Conservation (phyloP, 1,140 invertebrate genomes). For the Onthophagus taurus region DNA sequence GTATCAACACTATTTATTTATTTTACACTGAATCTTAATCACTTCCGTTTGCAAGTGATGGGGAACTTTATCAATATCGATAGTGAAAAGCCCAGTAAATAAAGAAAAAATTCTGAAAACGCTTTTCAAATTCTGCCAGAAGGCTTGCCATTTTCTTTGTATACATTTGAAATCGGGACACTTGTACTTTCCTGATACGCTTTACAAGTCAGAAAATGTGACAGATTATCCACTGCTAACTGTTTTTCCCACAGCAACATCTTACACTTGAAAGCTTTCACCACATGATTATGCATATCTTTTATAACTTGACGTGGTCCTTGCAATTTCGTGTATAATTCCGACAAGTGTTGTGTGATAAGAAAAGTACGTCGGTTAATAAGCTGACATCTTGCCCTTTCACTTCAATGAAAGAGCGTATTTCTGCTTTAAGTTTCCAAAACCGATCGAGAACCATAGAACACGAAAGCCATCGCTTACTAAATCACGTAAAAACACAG, state of each 20-base stretch:
- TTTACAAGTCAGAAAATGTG: conserved; percentile 8
- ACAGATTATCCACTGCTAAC: background rate
- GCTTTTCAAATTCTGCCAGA: no score
- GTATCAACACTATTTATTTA: background rate
- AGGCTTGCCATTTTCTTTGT: no score
- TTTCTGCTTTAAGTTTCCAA: conserved; percentile 16
- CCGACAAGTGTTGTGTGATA: conserved; percentile 15
- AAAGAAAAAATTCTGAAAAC: no score
- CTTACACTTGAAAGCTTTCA: conserved; percentile 16
- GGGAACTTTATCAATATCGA: conserved; percentile 42
- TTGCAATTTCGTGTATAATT: conserved; percentile 9
- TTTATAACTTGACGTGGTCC: conserved; percentile 12
- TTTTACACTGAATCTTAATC: background rate
- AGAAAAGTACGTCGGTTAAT: conserved; percentile 9
- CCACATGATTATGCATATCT: conserved; percentile 9
- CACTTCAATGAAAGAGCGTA: conserved; percentile 14
- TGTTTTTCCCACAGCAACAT: conserved; percentile 14
- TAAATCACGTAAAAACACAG: conserved; percentile 15
- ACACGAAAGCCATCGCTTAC: conserved; percentile 15
- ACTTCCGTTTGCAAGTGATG: background rate
- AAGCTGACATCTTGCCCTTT: conserved; percentile 13
- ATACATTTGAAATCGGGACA: no score
- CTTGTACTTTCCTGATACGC: conserved; percentile 7
- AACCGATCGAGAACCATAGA: conserved; percentile 17
- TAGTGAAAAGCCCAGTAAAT: conserved; percentile 30